Percentiles rank a stretch among this genome's conserved stretches.
Evolutionary conservation across 2,113 vertebrate species (phyloP).

Genomic region (Suricata suricatta): DNA sequence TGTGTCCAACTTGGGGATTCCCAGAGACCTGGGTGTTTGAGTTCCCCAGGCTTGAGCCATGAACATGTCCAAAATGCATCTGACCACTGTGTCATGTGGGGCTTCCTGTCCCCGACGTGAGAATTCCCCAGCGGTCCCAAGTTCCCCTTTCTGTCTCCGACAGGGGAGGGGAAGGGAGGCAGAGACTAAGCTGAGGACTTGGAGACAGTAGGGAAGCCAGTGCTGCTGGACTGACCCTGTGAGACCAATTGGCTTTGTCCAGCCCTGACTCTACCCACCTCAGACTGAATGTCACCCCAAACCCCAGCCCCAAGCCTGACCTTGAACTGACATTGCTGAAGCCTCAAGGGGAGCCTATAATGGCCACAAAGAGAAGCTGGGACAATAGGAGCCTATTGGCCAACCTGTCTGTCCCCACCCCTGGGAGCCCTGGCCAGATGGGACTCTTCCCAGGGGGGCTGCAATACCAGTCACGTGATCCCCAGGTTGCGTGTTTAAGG

Average conservation of each 20-base stretch:
- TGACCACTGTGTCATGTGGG: background rate
- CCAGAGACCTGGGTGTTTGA: background rate
- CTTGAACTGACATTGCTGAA: background rate
- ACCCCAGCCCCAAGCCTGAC: background rate
- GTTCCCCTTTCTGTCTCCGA: background rate
- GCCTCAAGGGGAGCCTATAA: background rate
- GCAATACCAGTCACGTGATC: rapidly evolving
- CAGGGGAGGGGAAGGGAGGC: background rate
- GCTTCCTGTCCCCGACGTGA: background rate
- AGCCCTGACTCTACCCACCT: background rate
- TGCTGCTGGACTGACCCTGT: background rate
- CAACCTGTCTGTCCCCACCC: background rate
- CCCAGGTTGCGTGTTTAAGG: background rate
- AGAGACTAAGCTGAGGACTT: background rate
- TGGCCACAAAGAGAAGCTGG: background rate
- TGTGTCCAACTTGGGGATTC: background rate
- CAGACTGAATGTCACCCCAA: background rate
- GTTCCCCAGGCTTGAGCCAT: background rate
- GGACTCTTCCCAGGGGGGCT: background rate
- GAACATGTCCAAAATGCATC: background rate
- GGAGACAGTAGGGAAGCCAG: background rate
- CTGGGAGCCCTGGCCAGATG: background rate
- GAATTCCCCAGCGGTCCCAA: background rate
- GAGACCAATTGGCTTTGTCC: background rate
- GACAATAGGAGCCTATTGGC: background rate